A percentile compares a stretch with the other conserved stretches of the same genome.
Conservation (phyloP, 23 tunicate genomes). For the Oikopleura vanhoeffeni region DNA sequence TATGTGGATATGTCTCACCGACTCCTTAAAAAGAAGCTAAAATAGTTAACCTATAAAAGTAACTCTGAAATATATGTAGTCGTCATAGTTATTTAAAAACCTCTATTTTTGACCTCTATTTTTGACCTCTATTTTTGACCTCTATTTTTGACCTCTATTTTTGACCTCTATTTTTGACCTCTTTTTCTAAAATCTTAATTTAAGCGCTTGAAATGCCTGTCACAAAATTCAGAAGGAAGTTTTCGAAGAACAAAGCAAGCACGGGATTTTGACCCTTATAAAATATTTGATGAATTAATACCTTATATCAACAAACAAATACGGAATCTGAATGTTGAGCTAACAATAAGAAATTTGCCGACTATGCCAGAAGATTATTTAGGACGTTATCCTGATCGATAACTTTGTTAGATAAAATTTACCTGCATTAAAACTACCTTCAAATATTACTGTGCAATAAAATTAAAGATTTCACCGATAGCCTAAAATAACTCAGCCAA, state of each 20-base stretch:
- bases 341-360: background rate
- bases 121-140: background rate
- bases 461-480: too few relatives aligned
- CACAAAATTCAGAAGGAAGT: background rate
- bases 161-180: background rate
- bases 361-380: background rate
- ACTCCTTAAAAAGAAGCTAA: too few relatives aligned
- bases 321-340: background rate
- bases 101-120: background rate
- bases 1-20: too few relatives aligned
- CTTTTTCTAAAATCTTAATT: too few relatives aligned
- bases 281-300: background rate
- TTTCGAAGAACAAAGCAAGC: background rate
- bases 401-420: too few relatives aligned
- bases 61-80: background rate
- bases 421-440: too few relatives aligned
- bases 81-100: background rate
- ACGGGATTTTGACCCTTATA: background rate
- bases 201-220: background rate
- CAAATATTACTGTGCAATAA: too few relatives aligned
- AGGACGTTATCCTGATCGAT: too few relatives aligned
- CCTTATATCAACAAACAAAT: slow-evolving; percentile 13
- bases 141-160: background rate
- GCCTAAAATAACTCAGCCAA: too few relatives aligned
- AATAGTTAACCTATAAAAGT: too few relatives aligned